Conservation (phyloP, 1,140 invertebrate species). For the Atopsyche davidsoni region DNA sequence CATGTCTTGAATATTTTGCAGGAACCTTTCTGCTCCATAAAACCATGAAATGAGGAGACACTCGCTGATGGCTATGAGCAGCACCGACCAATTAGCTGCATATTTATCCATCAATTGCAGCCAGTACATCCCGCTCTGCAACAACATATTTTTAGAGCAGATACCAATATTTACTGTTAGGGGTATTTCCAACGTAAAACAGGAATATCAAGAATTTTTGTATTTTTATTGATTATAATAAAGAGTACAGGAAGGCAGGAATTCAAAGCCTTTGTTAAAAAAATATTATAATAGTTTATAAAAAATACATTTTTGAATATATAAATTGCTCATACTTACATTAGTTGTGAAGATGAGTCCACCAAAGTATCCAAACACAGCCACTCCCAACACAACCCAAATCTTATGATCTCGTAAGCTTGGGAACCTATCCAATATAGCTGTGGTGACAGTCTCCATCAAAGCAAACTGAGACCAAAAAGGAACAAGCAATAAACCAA, state of each 20-base stretch:
- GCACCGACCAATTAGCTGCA: constrained; percentile 78
- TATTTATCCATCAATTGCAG: constrained; percentile 81
- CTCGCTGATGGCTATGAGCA: constrained; percentile 75
- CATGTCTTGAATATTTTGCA: constrained; percentile 74
- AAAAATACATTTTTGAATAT: constrained; percentile 8
- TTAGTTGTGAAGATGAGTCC: constrained; percentile 73
- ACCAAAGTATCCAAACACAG: constrained; percentile 65
- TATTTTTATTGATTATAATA: constrained; percentile 1
- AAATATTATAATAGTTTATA: constrained; percentile 16
- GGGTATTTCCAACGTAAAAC: too few relatives aligned
- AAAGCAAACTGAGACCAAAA: constrained; percentile 59
- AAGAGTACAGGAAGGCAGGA: too few relatives aligned
- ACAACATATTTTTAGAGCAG: constrained; percentile 27
- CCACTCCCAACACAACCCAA: constrained; percentile 61
- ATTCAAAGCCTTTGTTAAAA: too few relatives aligned
- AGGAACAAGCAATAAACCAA: too few relatives aligned
- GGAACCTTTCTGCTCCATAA: constrained; percentile 75
- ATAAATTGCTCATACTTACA: constrained; percentile 44
- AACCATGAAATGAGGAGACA: constrained; percentile 75
- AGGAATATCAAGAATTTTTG: too few relatives aligned
- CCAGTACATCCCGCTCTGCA: constrained; percentile 76
- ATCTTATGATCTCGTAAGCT: constrained; percentile 65
- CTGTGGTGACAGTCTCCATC: constrained; percentile 76
- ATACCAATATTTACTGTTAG: too few relatives aligned
- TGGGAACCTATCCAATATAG: constrained; percentile 70